Conservation (phyloP, 1,140 invertebrate genomes). For the Harlomillsia oculata region DNA sequence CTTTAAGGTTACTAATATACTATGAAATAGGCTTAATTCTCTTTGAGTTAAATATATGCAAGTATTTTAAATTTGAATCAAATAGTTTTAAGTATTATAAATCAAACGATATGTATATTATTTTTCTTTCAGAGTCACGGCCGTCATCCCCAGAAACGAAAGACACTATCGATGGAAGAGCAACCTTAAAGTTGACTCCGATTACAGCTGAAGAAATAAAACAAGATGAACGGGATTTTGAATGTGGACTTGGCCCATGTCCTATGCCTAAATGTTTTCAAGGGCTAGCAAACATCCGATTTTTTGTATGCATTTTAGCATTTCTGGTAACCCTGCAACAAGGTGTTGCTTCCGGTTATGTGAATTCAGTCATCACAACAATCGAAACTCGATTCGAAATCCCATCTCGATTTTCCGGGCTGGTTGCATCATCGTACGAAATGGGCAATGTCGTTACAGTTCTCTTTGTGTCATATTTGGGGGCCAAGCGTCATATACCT, state of each 20-base stretch:
- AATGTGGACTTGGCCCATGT: constrained; percentile 35
- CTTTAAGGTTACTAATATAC: too few relatives aligned
- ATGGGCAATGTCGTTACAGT: constrained; percentile 91
- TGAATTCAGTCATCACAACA: constrained; percentile 90
- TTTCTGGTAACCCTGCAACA: constrained; percentile 83
- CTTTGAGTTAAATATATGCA: too few relatives aligned
- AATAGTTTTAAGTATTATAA: too few relatives aligned
- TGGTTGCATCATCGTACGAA: constrained; percentile 89
- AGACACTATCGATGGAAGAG: background rate
- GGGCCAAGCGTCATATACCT: constrained; percentile 52
- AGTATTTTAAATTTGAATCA: too few relatives aligned
- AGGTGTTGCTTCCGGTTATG: constrained; percentile 75
- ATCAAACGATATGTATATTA: background rate
- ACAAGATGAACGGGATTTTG: constrained; percentile 1
- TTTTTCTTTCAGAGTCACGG: constrained; percentile 19
- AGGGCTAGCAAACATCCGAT: constrained; percentile 48
- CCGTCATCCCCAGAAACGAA: constrained; percentile 20
- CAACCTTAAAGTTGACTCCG: constrained; percentile 8
- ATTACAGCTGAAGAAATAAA: background rate
- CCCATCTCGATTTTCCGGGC: constrained; percentile 79
- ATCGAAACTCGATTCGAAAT: constrained; percentile 84
- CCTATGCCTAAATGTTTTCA: constrained; percentile 37
- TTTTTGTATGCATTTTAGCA: constrained; percentile 84
- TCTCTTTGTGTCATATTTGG: constrained; percentile 90
- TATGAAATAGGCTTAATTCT: too few relatives aligned